phyloP scores from a whole-genome alignment of 2,113 vertebrate genomes.

The Glaucidium brasilianum region DNA sequence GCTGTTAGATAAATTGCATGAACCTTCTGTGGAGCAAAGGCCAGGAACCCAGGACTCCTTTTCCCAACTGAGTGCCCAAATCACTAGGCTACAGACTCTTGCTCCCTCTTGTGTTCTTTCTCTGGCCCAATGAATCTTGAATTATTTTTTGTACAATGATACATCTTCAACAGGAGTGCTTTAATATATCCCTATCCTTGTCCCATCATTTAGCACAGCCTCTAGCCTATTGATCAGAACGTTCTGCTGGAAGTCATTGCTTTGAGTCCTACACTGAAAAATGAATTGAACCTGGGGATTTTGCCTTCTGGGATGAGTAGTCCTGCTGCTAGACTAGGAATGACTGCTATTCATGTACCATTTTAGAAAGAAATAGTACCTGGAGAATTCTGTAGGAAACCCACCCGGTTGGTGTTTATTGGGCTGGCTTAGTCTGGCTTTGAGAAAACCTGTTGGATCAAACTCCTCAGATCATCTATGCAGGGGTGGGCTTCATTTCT shows the following conservation, averaged over 20 bases:
- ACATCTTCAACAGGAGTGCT: background rate
- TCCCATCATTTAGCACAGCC: background rate
- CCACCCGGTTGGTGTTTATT: background rate
- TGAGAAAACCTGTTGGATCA: background rate
- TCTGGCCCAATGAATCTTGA: conserved; percentile 35
- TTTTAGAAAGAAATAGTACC: background rate
- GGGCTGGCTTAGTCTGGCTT: background rate
- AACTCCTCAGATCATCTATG: background rate
- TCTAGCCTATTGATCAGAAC: background rate
- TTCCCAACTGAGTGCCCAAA: conserved; percentile 40
- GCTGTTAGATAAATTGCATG: background rate
- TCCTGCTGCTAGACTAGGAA: background rate
- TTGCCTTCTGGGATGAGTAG: background rate
- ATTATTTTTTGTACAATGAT: conserved; percentile 26
- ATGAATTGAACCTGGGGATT: background rate
- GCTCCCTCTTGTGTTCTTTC: conserved; percentile 64
- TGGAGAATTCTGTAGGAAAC: background rate
- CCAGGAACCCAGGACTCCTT: background rate
- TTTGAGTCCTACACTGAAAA: background rate
- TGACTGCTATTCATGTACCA: background rate
- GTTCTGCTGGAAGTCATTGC: background rate
- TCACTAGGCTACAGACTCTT: conserved; percentile 60
- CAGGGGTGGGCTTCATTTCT: background rate
- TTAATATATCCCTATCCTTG: background rate
- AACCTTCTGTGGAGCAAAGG: background rate